These are phyloP conservation scores for Diorhabda elongata DNA, from an alignment of 1,140 invertebrate species.

Conservation along the genomic window DNA sequence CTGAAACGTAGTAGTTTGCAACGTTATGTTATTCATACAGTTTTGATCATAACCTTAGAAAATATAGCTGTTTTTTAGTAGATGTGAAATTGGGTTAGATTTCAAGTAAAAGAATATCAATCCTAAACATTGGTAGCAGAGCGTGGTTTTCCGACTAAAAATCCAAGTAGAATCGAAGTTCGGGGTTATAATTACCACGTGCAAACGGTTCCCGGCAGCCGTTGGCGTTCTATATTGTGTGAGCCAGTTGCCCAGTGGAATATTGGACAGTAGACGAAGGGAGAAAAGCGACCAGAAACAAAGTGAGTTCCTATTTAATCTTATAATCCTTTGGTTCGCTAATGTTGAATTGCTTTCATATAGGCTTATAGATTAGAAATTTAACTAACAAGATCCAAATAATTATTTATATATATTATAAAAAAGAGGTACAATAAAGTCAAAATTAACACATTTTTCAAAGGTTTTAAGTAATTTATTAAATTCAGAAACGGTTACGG, in stretches of 20 bases:
- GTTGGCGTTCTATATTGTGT: neutral
- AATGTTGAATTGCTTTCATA: neutral
- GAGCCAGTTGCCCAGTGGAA: neutral
- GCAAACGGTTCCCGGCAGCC: neutral
- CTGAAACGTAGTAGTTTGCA: too few species aligned
- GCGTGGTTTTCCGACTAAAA: neutral
- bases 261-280: neutral
- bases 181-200: neutral
- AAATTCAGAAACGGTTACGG: neutral
- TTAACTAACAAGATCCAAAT: neutral
- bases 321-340: neutral
- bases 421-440: slow-evolving; percentile 15
- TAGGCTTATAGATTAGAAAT: neutral
- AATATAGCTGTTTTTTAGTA: too few species aligned
- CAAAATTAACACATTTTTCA: slow-evolving; percentile 19
- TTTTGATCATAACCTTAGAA: too few species aligned
- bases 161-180: too few species aligned
- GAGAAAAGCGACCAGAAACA: neutral
- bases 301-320: neutral
- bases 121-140: neutral
- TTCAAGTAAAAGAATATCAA: too few species aligned
- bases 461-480: slow-evolving; percentile 8
- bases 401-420: neutral
- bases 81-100: too few species aligned
- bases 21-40: too few species aligned